Conservation (phyloP, 2,888 invertebrate genomes). For the Meganola albula region DNA sequence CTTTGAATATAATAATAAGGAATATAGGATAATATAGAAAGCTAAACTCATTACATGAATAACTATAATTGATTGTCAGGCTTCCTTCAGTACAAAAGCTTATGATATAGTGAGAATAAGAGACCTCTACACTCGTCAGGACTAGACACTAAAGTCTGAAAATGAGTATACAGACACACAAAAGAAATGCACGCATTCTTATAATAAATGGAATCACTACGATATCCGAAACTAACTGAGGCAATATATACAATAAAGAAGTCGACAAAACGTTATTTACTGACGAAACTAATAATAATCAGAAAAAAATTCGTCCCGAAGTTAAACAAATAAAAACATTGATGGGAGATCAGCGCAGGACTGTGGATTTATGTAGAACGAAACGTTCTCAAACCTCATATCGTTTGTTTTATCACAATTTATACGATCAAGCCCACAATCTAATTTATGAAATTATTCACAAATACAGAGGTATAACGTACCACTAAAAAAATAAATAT, state of each 20-base stretch:
- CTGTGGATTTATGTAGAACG: constrained; percentile 25
- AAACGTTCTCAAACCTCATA: constrained; percentile 14
- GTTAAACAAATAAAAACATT: constrained; percentile 23
- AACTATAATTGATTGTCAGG: constrained; percentile 47
- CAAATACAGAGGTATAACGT: constrained; percentile 38
- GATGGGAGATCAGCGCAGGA: constrained; percentile 35
- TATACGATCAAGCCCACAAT: constrained; percentile 38
- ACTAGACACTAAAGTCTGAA: constrained; percentile 73
- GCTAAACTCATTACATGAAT: constrained; percentile 28
- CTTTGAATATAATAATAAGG: constrained; percentile 24
- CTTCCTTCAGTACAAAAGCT: constrained; percentile 58
- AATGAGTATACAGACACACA: constrained; percentile 72
- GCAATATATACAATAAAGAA: constrained; percentile 62
- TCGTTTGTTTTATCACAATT: constrained; percentile 35
- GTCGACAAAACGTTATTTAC: constrained; percentile 20
- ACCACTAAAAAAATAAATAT: constrained; percentile 58
- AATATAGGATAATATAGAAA: constrained; percentile 20
- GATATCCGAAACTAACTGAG: constrained; percentile 59
- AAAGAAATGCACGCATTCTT: constrained; percentile 75
- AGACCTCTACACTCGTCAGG: constrained; percentile 62
- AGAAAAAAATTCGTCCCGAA: constrained; percentile 23
- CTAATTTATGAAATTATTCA: constrained; percentile 34
- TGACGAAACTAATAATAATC: constrained; percentile 19
- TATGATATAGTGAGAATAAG: constrained; percentile 68
- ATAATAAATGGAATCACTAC: constrained; percentile 74